Evolutionary conservation across 2,888 invertebrate genomes (phyloP), one percentile per base, ranked within the genome.

Genomic region (Parnassius apollo): DNA sequence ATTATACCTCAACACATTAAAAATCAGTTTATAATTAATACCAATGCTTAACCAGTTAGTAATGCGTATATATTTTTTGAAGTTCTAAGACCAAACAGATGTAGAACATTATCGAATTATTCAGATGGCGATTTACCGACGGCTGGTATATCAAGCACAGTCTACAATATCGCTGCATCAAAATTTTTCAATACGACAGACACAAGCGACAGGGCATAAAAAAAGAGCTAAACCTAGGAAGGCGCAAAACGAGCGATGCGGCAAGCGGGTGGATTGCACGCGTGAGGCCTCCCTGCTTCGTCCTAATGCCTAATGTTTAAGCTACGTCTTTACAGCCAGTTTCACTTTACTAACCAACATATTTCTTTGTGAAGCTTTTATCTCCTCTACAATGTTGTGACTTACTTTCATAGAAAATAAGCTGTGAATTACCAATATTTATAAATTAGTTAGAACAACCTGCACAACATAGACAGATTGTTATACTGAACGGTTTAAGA

Each of bases 111-210:
- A 35, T 35, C 7, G 11, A 44, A 44, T 44, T 44, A 46, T 50
- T 4, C 11, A 50, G 13, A 9, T 44, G 42, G 44, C 52, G 50
- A 18, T 50, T 50, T 9, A 10, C 2, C 25, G 13, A 1, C 10
- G 54, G 25, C 54, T 54, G 44, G 54, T 60, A 71, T 75, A 76
- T 77, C 71, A 75, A 75, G 82, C 82, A 86, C 86, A 88, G 77
- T 83, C 81, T 82, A 88, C 89, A 86, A 86, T 85, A 78, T 83
- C 77, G 84, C 83, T 83, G 84, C 85, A 88, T 88, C 86, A 89
- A 89, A 89, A 88, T 89, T 90, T 91, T 89, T 88, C 88, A 88
- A 86, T 86, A 85, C 88, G 86, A 35, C 88, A 86, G 87, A 88
- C 85, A 87, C 83, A 84, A 78, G 84, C 88, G 84, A 86, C 87